Evolutionary conservation across 1,140 invertebrate species (phyloP), one percentile per base, ranked within the genome.

Genomic region (Choristoneura fumiferana): DNA sequence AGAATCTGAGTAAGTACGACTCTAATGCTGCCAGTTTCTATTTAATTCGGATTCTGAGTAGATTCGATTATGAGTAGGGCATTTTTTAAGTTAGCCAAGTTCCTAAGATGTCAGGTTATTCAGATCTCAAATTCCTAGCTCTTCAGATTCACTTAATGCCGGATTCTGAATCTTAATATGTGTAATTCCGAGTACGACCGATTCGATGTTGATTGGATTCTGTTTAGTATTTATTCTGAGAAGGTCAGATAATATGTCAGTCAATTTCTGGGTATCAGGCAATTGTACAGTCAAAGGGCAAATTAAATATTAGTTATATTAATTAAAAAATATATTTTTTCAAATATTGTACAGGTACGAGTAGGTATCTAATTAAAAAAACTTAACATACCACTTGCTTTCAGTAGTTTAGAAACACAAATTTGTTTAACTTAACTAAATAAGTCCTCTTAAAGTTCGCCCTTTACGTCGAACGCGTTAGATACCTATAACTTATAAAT

Each of bases 341-440:
- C 37, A 38, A 13, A 13, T 13, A 38, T n/a, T n/a, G n/a, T 12
- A 12, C 37, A n/a, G n/a, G n/a, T n/a, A n/a, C n/a, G n/a, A n/a
- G n/a, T n/a, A n/a, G n/a, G n/a, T n/a, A n/a, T n/a, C n/a, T n/a
- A 12, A 38, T 12, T 12, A 38, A 38, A 38, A 38, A 38, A 38
- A 38, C 9, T n/a, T 38, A 38, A 38, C 13, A 12, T 38, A 38
- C 9, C 10, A 12, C 9, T 12, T 38, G 9, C 12, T 38, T 38
- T 38, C 37, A 38, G n/a, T 38, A 38, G 37, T 13, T 38, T 38
- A 12, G n/a, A 38, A 38, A n/a, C 13, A 38, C 4, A 38, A 38
- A 38, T n/a, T 17, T 45, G 9, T 45, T 45, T 45, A 45, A 45
- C 18, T 45, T 45, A 45, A 29, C 15, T 45, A 29, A 45, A n/a